phyloP scores from a whole-genome alignment of 2,113 vertebrate genomes.

The Nerophis lumbriciformis region DNA sequence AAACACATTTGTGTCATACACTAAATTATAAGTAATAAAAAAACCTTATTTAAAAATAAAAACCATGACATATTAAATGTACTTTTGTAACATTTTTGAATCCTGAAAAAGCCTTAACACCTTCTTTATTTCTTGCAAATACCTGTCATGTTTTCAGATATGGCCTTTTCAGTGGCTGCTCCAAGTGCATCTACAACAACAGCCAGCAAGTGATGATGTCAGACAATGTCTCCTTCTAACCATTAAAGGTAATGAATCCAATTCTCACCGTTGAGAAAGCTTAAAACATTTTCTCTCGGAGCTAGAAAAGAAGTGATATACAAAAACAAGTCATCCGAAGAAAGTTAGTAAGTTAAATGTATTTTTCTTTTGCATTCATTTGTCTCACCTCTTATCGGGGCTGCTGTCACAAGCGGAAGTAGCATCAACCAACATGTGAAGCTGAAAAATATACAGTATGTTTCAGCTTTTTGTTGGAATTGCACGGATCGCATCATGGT shows the following conservation, averaged over 20 bases:
- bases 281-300: constrained; percentile 42
- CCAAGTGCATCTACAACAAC: constrained; percentile 38
- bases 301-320: constrained; percentile 23
- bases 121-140: background rate
- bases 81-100: no score
- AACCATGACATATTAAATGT: no score
- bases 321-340: background rate
- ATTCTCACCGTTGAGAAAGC: constrained; percentile 49
- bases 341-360: background rate
- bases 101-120: no score
- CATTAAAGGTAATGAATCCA: background rate
- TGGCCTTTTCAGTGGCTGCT: constrained; percentile 18
- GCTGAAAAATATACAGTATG: constrained; percentile 36
- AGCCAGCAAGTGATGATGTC: background rate
- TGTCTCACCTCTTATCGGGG: constrained; percentile 56
- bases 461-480: background rate
- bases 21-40: no score
- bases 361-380: background rate
- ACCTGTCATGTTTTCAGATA: constrained; percentile 43
- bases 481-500: background rate
- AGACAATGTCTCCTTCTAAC: background rate
- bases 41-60: no score
- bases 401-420: constrained; percentile 41
- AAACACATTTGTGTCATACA: no score
- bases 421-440: constrained; percentile 31